phyloP scores from a whole-genome alignment of 2,797 vertebrate species.

The Bryconaethiops microstoma region DNA sequence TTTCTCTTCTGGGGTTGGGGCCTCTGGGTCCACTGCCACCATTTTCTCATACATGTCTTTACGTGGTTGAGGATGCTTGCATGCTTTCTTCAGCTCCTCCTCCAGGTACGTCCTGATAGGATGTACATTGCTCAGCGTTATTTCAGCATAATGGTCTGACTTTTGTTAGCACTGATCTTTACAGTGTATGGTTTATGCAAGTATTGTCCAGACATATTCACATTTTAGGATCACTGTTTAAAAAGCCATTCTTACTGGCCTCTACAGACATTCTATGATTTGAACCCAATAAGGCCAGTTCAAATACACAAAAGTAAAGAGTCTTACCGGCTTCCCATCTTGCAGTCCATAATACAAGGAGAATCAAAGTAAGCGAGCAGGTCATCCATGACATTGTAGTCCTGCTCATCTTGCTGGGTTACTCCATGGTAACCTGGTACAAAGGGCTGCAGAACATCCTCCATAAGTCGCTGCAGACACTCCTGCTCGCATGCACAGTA shows the following conservation, averaged over 20 bases:
- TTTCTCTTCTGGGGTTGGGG: slow-evolving; percentile 80
- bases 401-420: slow-evolving; percentile 77
- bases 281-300: no score
- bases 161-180: no score
- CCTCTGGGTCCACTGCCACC: slow-evolving; percentile 83
- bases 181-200: no score
- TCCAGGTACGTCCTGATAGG: slow-evolving; percentile 82
- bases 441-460: slow-evolving; percentile 70
- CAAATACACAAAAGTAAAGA: no score
- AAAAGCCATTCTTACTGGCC: no score
- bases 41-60: slow-evolving; percentile 89
- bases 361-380: slow-evolving; percentile 81
- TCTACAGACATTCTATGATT: no score
- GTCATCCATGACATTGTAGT: slow-evolving; percentile 89
- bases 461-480: slow-evolving; percentile 76
- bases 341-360: slow-evolving; percentile 91
- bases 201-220: no score
- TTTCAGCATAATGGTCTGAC: no score
- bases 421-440: slow-evolving; percentile 81
- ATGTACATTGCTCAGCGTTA: no score
- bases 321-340: slow-evolving; percentile 86
- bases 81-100: slow-evolving; percentile 79
- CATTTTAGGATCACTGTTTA: no score
- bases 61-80: slow-evolving; percentile 78
- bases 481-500: slow-evolving; percentile 74